These are phyloP conservation scores for Chionomys nivalis DNA, from an alignment of 2,113 vertebrate species.

Conservation along the genomic window DNA sequence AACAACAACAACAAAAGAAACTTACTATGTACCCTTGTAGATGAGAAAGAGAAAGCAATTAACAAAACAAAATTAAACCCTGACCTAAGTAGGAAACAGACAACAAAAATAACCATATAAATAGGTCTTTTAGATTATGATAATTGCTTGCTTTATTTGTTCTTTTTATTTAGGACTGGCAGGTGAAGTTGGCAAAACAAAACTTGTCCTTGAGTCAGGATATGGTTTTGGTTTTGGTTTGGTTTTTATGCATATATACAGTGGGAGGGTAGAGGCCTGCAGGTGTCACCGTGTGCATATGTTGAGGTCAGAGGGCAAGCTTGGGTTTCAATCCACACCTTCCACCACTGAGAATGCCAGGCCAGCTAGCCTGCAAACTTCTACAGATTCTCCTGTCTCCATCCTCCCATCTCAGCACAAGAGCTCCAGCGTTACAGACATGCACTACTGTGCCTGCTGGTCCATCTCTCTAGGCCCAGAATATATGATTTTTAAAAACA, in stretches of 20 bases:
- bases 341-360: background rate
- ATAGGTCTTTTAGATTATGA: background rate
- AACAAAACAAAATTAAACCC: conserved; percentile 49
- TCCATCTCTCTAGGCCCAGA: background rate
- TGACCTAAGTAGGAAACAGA: background rate
- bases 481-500: background rate
- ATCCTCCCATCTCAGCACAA: background rate
- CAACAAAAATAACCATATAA: conserved; percentile 13
- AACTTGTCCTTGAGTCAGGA: conserved; percentile 28
- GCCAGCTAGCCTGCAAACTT: background rate
- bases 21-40: background rate
- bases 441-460: background rate
- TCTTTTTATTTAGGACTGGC: conserved; percentile 4
- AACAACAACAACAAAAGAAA: background rate
- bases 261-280: too few species aligned
- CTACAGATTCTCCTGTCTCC: background rate
- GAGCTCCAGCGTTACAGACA: background rate
- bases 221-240: background rate
- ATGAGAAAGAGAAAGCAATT: conserved; percentile 1
- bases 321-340: background rate
- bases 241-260: background rate
- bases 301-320: background rate
- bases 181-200: conserved; percentile 23
- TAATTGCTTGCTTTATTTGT: background rate
- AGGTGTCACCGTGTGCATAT: background rate